Percentiles rank a stretch among this genome's conserved stretches.
These are phyloP conservation scores for Drosophila meridiana DNA, from an alignment of 2,888 invertebrate species.

Conservation along the genomic window DNA sequence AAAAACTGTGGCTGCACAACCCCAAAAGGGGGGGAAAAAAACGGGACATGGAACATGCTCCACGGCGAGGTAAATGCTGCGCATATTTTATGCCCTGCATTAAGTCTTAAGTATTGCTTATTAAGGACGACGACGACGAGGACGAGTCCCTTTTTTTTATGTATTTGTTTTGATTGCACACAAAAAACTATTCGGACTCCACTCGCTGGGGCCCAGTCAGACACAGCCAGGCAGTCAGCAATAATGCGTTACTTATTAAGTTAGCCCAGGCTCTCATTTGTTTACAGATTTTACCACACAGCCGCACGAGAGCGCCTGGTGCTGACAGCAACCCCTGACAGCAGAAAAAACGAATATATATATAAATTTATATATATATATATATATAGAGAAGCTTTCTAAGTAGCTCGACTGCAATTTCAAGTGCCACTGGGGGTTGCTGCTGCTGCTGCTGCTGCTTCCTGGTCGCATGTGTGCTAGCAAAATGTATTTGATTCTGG, in stretches of 20 bases:
- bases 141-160: slow-evolving; percentile 43
- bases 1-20: slow-evolving; percentile 46
- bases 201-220: background rate
- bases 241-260: slow-evolving; percentile 73
- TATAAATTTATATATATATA: background rate
- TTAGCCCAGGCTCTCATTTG: slow-evolving; percentile 66
- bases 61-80: slow-evolving; percentile 61
- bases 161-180: background rate
- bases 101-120: slow-evolving; percentile 78
- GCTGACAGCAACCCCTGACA: slow-evolving; percentile 53
- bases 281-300: slow-evolving; percentile 59
- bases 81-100: slow-evolving; percentile 77
- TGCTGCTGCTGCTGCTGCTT: slow-evolving; percentile 19
- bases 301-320: slow-evolving; percentile 13
- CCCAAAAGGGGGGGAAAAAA: slow-evolving; percentile 29
- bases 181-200: slow-evolving; percentile 24
- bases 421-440: slow-evolving; percentile 57
- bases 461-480: slow-evolving; percentile 43
- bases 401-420: slow-evolving; percentile 76
- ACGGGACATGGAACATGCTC: background rate
- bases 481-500: slow-evolving; percentile 58
- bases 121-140: slow-evolving; percentile 43
- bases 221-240: slow-evolving; percentile 21
- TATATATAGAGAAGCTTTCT: slow-evolving; percentile 29
- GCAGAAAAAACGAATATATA: slow-evolving; percentile 1